Evolutionary conservation across 2,888 invertebrate species (phyloP).

Genomic region (Erpobdella octoculata): DNA sequence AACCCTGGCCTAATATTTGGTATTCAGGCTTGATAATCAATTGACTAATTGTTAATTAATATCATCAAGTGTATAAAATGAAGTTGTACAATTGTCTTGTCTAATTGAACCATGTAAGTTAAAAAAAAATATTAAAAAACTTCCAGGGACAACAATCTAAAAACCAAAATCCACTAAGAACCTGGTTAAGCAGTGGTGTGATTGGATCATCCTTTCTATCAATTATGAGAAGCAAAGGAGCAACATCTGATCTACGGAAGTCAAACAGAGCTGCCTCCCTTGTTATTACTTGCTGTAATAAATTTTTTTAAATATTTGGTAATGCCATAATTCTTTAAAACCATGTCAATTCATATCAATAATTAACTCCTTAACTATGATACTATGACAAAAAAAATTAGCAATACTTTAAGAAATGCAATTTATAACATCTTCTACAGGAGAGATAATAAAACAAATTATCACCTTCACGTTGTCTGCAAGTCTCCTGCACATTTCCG

Average conservation of each 20-base stretch:
- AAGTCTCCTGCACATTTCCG: slow-evolving; percentile 72
- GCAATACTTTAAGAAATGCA: neutral
- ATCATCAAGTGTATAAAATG: neutral
- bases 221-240: slow-evolving; percentile 75
- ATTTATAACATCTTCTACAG: neutral
- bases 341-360: neutral
- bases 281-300: slow-evolving; percentile 65
- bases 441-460: neutral
- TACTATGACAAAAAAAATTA: neutral
- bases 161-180: slow-evolving; percentile 41
- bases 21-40: neutral
- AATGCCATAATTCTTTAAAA: too few species aligned
- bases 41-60: neutral
- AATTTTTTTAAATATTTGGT: neutral
- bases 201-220: slow-evolving; percentile 90
- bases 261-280: slow-evolving; percentile 82
- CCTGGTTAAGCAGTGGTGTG: slow-evolving; percentile 85
- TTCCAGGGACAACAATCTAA: neutral
- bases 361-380: neutral
- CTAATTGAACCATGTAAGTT: too few species aligned
- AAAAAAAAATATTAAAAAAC: neutral
- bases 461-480: slow-evolving; percentile 69
- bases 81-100: neutral
- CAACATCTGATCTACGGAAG: slow-evolving; percentile 64
- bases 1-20: too few species aligned